A percentile compares a stretch with the other conserved stretches of the same genome.
Conservation (phyloP, 1,140 invertebrate species). For the Micrasema longulum region DNA sequence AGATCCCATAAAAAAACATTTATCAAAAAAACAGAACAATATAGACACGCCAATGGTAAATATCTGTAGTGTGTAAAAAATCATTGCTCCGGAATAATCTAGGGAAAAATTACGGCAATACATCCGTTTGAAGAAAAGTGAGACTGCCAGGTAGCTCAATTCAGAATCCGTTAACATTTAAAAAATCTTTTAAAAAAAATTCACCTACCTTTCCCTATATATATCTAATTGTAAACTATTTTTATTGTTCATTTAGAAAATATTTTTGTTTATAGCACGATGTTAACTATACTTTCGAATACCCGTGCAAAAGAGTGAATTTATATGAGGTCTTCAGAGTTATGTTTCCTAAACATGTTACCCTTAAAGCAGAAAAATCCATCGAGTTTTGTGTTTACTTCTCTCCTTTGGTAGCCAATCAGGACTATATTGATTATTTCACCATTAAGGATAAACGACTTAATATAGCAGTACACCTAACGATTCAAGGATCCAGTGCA, state of each 20-base stretch:
- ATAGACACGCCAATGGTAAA: too few species aligned
- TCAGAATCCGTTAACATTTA: too few species aligned
- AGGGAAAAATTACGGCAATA: too few species aligned
- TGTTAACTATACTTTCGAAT: conserved; percentile 9
- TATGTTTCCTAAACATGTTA: conserved; percentile 20
- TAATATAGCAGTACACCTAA: not conserved
- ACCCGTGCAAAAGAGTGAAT: conserved; percentile 11
- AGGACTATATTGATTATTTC: conserved; percentile 36
- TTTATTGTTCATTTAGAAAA: not conserved
- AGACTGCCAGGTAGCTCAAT: too few species aligned
- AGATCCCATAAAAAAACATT: too few species aligned
- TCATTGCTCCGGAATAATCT: too few species aligned
- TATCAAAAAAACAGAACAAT: too few species aligned
- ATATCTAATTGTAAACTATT: too few species aligned
- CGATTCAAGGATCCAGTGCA: conserved; percentile 30
- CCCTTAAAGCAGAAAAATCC: not conserved
- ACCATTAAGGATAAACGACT: not conserved
- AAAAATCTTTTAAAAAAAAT: too few species aligned
- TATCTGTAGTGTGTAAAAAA: too few species aligned
- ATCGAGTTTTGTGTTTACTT: conserved; percentile 28
- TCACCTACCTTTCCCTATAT: too few species aligned
- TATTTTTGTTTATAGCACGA: conserved; percentile 23
- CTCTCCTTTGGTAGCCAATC: conserved; percentile 12
- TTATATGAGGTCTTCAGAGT: conserved; percentile 29
- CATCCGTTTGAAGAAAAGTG: too few species aligned